These are phyloP conservation scores for Notodonta dromedarius DNA, from an alignment of 2,888 invertebrate genomes.

Conservation along the genomic window DNA sequence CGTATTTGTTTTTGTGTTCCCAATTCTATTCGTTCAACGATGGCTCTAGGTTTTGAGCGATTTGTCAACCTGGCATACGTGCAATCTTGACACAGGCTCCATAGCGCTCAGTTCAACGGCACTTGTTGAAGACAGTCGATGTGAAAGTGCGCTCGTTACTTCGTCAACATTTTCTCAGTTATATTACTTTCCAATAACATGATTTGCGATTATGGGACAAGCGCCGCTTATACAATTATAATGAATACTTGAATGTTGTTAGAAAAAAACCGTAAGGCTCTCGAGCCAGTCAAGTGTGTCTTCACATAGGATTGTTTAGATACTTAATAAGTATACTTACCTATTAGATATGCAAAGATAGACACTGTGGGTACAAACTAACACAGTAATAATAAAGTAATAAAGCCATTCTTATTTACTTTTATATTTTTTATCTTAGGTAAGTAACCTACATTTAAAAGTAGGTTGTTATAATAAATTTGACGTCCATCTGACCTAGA, in stretches of 20 bases:
- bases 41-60: slow-evolving; percentile 19
- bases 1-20: slow-evolving; percentile 2
- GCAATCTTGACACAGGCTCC: slow-evolving; percentile 15
- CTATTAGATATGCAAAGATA: background rate
- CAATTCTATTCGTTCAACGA: background rate
- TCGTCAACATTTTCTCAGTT: slow-evolving; percentile 34
- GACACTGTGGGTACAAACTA: no score
- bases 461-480: no score
- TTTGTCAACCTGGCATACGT: slow-evolving; percentile 15
- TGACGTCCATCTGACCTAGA: no score
- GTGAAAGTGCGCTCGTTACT: slow-evolving; percentile 38
- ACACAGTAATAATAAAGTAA: no score
- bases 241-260: background rate
- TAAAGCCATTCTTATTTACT: no score
- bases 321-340: background rate
- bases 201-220: slow-evolving; percentile 17
- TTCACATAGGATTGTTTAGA: background rate
- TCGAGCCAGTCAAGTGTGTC: slow-evolving; percentile 1
- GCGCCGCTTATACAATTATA: slow-evolving; percentile 7
- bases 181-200: slow-evolving; percentile 34
- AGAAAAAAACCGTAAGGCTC: background rate
- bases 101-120: slow-evolving; percentile 17
- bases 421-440: no score
- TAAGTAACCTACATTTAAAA: no score
- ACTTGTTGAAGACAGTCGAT: slow-evolving; percentile 26